Evolutionary conservation across 2,888 invertebrate genomes (phyloP).

Genomic region (Aphodius sticticus): DNA sequence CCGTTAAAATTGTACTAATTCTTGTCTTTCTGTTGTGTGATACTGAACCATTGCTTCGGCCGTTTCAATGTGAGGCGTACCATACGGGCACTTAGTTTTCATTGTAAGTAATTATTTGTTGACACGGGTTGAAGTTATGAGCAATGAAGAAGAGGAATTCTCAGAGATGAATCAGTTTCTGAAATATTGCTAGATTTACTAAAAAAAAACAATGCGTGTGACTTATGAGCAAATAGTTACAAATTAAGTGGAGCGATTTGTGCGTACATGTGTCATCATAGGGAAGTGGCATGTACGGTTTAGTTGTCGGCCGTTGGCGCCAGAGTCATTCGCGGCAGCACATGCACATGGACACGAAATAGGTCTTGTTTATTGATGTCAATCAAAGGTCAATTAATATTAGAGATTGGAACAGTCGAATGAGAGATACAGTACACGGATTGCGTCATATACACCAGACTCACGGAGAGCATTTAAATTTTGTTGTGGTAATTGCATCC

Average conservation of each 20-base stretch:
- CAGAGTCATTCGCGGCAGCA: background rate
- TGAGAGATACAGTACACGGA: conserved; percentile 8
- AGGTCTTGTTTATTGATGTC: conserved; percentile 57
- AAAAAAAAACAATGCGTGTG: too few species aligned
- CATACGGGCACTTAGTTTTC: background rate
- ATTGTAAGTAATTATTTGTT: background rate
- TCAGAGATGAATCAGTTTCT: too few species aligned
- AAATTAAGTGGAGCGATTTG: background rate
- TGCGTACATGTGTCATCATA: background rate
- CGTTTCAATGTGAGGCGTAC: background rate
- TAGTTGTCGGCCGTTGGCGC: background rate
- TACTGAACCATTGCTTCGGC: background rate
- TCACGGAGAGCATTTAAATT: conserved; percentile 18
- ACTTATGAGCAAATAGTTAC: background rate
- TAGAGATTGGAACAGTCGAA: conserved; percentile 52
- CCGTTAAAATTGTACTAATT: background rate
- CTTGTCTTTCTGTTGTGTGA: background rate
- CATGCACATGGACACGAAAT: conserved; percentile 35
- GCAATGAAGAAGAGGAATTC: too few species aligned
- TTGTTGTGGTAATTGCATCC: background rate
- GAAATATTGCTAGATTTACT: too few species aligned
- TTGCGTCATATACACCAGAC: conserved; percentile 8
- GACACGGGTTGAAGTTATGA: background rate
- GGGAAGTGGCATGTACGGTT: too few species aligned
- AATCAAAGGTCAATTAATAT: conserved; percentile 59